Conservation (phyloP, 2,113 vertebrate species). For the Zootoca vivipara region DNA sequence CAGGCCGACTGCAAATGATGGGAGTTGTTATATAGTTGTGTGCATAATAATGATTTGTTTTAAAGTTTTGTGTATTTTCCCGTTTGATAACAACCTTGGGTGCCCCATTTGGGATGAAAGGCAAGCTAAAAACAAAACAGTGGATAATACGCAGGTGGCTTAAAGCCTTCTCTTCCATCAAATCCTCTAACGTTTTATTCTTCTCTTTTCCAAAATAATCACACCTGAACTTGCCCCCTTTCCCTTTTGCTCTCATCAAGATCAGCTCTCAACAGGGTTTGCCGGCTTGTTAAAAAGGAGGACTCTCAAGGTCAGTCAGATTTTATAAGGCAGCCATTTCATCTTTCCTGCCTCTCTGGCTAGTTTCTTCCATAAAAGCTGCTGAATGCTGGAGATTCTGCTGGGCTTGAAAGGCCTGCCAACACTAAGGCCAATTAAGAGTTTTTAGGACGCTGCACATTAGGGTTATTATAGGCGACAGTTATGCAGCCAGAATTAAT, state of each 20-base stretch:
- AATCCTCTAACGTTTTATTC: neutral
- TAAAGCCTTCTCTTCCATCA: constrained; percentile 14
- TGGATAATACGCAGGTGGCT: neutral
- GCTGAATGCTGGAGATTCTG: constrained; percentile 65
- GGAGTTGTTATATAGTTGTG: no score
- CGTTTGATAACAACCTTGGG: neutral
- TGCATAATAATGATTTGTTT: neutral
- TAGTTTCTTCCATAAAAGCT: constrained; percentile 68
- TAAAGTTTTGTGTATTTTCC: neutral
- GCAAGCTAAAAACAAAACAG: neutral
- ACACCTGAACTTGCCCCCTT: constrained; percentile 24
- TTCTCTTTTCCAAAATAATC: constrained; percentile 3
- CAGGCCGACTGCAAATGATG: no score
- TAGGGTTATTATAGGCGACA: constrained; percentile 71
- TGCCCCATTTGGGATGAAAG: neutral
- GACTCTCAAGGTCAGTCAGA: constrained; percentile 69
- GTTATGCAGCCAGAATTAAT: constrained; percentile 73
- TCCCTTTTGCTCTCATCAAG: constrained; percentile 15
- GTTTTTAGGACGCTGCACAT: constrained; percentile 70
- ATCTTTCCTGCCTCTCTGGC: constrained; percentile 67
- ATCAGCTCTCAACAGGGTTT: constrained; percentile 32
- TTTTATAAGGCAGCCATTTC: constrained; percentile 69
- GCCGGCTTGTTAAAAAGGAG: constrained; percentile 53
- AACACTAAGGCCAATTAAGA: constrained; percentile 70
- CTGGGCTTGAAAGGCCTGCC: constrained; percentile 68